Percentiles rank a stretch among this genome's conserved stretches.
Evolutionary conservation across 2,797 vertebrate species (phyloP).

Genomic region (Sylvia borin): DNA sequence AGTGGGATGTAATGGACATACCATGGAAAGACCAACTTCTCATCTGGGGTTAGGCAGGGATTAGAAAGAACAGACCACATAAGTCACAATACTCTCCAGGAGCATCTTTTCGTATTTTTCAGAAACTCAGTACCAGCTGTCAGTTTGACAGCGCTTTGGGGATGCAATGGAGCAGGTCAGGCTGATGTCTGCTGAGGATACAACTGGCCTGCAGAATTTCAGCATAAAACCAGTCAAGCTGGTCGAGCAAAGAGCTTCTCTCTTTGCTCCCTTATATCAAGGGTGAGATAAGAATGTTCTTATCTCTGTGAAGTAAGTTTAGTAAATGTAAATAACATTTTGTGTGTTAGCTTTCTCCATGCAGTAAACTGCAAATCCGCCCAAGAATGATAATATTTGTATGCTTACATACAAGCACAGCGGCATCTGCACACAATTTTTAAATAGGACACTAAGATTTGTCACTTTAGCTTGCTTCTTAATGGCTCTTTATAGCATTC

Average conservation of each 20-base stretch:
- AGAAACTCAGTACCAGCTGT: neutral
- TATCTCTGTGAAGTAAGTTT: neutral
- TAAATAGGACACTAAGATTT: neutral
- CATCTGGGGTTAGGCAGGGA: neutral
- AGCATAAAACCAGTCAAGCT: neutral
- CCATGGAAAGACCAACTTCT: neutral
- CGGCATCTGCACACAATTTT: neutral
- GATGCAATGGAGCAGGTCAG: neutral
- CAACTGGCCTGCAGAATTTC: neutral
- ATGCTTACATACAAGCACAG: neutral
- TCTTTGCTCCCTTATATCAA: neutral
- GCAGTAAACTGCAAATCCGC: neutral
- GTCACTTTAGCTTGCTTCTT: neutral
- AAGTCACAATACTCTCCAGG: neutral
- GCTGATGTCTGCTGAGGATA: neutral
- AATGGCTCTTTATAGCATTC: neutral
- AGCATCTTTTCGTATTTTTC: neutral
- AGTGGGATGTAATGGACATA: neutral
- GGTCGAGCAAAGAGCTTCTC: neutral
- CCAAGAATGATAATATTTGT: neutral
- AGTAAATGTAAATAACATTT: neutral
- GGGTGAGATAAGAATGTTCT: neutral
- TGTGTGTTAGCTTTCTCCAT: neutral
- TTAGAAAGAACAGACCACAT: neutral
- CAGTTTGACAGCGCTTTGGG: neutral